Evolutionary conservation across 2,888 invertebrate genomes (phyloP).

Genomic region (Drosophila meridionalis): DNA sequence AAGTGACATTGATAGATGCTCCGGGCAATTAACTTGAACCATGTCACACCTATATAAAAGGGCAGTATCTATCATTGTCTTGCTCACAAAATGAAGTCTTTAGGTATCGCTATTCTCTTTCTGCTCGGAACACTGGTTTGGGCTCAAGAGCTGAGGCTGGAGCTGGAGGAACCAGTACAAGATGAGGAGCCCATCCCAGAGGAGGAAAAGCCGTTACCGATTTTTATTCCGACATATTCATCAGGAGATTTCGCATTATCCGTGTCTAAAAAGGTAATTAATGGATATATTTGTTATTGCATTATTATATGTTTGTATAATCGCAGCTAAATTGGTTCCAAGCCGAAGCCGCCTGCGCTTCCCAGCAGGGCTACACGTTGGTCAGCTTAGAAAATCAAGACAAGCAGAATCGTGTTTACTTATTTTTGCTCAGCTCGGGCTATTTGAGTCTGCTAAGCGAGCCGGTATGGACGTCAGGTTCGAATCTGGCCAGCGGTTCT

Average conservation of each 20-base stretch:
- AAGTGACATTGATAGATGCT: slow-evolving; percentile 54
- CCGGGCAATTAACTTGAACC: slow-evolving; percentile 33
- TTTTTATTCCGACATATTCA: neutral
- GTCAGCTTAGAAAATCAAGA: neutral
- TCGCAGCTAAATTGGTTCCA: slow-evolving; percentile 37
- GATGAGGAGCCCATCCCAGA: neutral
- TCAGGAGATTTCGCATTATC: neutral
- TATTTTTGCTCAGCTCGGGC: slow-evolving; percentile 1
- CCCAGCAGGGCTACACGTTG: slow-evolving; percentile 8
- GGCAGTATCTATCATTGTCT: neutral
- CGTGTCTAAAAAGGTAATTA: neutral
- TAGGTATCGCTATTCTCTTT: slow-evolving; percentile 21
- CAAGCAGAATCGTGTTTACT: neutral
- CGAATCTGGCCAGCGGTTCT: slow-evolving; percentile 17
- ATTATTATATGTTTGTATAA: neutral
- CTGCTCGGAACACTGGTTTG: slow-evolving; percentile 13
- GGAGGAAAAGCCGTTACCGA: neutral
- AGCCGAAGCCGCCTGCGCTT: slow-evolving; percentile 27
- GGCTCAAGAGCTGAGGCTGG: slow-evolving; percentile 1
- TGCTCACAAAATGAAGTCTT: slow-evolving; percentile 37
- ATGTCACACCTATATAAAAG: slow-evolving; percentile 35
- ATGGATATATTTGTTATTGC: too few relatives aligned
- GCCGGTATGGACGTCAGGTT: slow-evolving; percentile 35
- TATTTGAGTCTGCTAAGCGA: neutral
- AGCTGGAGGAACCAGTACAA: neutral